These are phyloP conservation scores for Ochropleura plecta DNA, from an alignment of 2,888 invertebrate genomes.

Conservation along the genomic window DNA sequence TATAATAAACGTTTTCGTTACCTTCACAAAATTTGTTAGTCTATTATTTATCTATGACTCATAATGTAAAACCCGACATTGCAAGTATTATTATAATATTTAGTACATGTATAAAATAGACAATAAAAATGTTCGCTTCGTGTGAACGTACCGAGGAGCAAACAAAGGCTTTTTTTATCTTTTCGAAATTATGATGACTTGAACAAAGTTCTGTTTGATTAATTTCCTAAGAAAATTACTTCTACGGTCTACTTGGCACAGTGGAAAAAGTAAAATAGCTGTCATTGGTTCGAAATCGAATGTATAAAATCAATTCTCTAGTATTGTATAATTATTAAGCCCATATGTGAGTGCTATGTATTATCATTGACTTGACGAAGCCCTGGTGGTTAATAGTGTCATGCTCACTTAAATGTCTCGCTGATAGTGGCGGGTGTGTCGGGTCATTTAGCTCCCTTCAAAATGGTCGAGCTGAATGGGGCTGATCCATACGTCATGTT, in stretches of 20 bases:
- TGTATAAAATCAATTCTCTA: too few species aligned
- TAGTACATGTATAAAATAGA: conserved; percentile 61
- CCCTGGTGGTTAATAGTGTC: too few species aligned
- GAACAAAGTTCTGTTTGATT: conserved; percentile 67
- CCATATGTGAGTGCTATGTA: too few species aligned
- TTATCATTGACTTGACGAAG: too few species aligned
- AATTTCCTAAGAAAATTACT: conserved; percentile 66
- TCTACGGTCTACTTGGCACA: conserved; percentile 61
- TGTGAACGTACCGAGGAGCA: conserved; percentile 67
- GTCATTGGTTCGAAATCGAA: conserved; percentile 12
- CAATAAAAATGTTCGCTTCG: conserved; percentile 62
- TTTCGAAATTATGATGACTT: conserved; percentile 65
- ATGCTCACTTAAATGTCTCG: too few species aligned
- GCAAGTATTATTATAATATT: conserved; percentile 65
- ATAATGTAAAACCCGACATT: conserved; percentile 63
- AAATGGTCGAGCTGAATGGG: too few species aligned
- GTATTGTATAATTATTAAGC: too few species aligned
- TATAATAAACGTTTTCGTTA: conserved; percentile 44
- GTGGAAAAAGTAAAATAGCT: conserved; percentile 27
- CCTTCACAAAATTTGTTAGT: conserved; percentile 38
- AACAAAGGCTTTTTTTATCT: conserved; percentile 66
- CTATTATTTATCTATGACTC: conserved; percentile 55
- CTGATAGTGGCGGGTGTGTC: too few species aligned
- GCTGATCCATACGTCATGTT: too few species aligned
- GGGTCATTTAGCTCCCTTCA: too few species aligned